These are phyloP conservation scores for Rhombomys opimus DNA, from an alignment of 2,113 vertebrate species.

Conservation along the genomic window DNA sequence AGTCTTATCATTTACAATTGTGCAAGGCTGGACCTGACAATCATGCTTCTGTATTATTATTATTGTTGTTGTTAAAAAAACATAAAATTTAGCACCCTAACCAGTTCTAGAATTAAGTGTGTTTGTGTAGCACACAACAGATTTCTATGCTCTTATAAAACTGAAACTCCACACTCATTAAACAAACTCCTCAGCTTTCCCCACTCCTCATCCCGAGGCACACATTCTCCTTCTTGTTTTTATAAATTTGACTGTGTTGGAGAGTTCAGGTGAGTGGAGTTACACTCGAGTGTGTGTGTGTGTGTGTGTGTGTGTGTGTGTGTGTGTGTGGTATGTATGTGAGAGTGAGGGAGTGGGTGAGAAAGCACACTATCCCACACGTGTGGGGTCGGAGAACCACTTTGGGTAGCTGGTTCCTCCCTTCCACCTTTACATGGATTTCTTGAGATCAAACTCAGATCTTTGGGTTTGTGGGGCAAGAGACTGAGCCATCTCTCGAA, in stretches of 20 bases:
- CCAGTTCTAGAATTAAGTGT: not conserved
- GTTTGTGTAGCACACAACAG: not conserved
- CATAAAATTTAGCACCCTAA: not conserved
- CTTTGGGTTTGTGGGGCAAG: not conserved
- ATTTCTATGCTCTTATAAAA: not conserved
- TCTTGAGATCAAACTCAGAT: not conserved
- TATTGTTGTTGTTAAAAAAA: not conserved
- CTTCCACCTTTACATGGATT: not conserved
- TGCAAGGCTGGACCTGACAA: not conserved
- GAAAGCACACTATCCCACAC: not conserved
- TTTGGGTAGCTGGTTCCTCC: not conserved
- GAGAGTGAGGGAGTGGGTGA: too few species aligned
- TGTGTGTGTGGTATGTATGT: too few species aligned
- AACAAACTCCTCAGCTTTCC: not conserved
- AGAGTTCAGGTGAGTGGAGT: not conserved
- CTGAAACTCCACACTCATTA: not conserved
- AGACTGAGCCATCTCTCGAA: not conserved
- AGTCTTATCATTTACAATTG: not conserved
- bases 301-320: too few species aligned
- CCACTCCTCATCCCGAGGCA: too few species aligned
- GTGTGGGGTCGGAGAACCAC: not conserved
- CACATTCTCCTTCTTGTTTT: not conserved
- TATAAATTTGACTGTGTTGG: not conserved
- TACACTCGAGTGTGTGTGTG: too few species aligned
- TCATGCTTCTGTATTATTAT: not conserved